Base-by-base conservation (phyloP, 2,888 invertebrate species). In the Neoascia interrupta region DNA sequence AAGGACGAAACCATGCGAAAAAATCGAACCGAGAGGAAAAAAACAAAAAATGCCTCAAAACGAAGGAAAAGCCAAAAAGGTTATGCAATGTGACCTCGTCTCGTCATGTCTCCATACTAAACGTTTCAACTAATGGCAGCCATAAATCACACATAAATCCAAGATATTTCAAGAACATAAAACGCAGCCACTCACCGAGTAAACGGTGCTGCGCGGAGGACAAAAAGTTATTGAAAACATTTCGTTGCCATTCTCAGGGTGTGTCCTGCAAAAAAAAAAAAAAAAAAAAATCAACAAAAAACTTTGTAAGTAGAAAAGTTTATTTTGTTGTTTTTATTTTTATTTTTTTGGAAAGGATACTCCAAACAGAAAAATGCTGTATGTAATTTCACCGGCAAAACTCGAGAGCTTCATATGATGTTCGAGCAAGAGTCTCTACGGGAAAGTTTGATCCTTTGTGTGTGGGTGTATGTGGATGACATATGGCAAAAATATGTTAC, bases 121-220 rank as follows among this genome's bases (percentile, higher is more conserved):
- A 66, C 64, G 72, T 47, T 76, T 58, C 72, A 72, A 36, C 72
- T 76, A 54, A 72, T 72, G 64, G 60, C 26, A 18, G 21, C 60
- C 56, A 76, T 76, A 76, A 76, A 76, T 76, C 76, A 76, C 72
- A 76, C 51, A 66, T 54, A 72, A 76, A 72, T 76, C 76, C 72
- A 60, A 47, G 45, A 60, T 60, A 72, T 72, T 64, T 64, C 64
- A 66, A 39, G 64, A 64, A 72, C 72, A 72, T 76, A 76, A 72
- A 72, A 72, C 41, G 76, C 72, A 76, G 72, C 58, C 64, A 72
- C 60, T 63, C 72, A 13, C 69, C 41, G 13, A 28, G 34, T 31
- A 56, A 63, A 58, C 56, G 70, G 51, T 34, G n/a, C n/a, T n/a
- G n/a, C n/a, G n/a, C n/a, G n/a, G n/a, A n/a, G 49, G 36, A 49